phyloP scores from a whole-genome alignment of 2,113 vertebrate genomes.

The Lophura nycthemera region DNA sequence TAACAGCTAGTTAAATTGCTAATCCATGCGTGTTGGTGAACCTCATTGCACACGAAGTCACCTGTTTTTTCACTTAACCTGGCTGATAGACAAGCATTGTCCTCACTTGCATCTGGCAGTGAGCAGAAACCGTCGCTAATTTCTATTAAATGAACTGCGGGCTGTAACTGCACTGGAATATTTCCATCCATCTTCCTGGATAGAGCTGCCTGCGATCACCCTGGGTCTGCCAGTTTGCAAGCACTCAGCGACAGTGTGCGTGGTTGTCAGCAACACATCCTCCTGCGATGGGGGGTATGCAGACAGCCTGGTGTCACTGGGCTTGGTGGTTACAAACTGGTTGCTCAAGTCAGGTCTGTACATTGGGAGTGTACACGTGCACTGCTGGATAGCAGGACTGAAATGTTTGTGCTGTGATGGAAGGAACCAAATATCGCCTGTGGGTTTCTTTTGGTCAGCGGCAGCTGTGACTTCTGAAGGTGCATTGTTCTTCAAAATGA shows the following conservation, averaged over 20 bases:
- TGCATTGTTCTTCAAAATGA: background rate
- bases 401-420: rapidly evolving
- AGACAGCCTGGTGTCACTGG: background rate
- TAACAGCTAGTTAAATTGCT: background rate
- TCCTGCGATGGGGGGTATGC: background rate
- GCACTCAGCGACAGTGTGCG: too few relatives aligned
- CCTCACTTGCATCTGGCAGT: rapidly evolving
- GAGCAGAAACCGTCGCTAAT: background rate
- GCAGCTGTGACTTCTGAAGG: background rate
- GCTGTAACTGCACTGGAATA: background rate
- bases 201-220: background rate
- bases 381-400: rapidly evolving
- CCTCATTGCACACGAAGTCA: background rate
- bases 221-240: background rate
- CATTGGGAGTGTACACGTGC: rapidly evolving
- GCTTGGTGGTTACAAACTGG: rapidly evolving
- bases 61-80: background rate
- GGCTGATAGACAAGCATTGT: background rate
- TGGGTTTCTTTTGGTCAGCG: background rate
- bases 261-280: too few relatives aligned
- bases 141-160: background rate
- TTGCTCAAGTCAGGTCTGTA: background rate
- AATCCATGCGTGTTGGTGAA: background rate
- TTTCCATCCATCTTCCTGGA: background rate
- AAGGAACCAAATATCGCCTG: background rate